phyloP scores from a whole-genome alignment of 2,797 vertebrate species.

The Protosalanx chinensis region DNA sequence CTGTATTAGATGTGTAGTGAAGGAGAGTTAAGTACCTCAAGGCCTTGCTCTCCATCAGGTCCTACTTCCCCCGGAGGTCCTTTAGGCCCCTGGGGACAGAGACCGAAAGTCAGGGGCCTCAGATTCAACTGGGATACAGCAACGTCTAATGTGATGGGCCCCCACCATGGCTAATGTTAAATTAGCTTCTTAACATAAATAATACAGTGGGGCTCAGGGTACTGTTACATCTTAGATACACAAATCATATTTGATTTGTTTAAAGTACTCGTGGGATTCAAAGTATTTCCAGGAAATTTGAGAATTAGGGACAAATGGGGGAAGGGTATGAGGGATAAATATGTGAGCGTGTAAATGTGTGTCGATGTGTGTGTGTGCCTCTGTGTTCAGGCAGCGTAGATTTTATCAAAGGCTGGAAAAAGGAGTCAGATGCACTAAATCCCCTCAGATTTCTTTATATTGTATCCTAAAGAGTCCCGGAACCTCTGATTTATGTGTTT shows the following conservation, averaged over 20 bases:
- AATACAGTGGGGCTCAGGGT: constrained; percentile 18
- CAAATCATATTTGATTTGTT: constrained; percentile 23
- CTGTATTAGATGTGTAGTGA: background rate
- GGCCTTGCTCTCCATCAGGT: constrained; percentile 83
- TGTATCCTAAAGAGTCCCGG: background rate
- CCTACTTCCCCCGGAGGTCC: constrained; percentile 85
- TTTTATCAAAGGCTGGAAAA: constrained; percentile 25
- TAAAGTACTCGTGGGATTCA: constrained; percentile 17
- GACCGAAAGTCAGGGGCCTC: constrained; percentile 48
- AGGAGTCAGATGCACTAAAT: constrained; percentile 14
- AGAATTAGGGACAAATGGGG: constrained; percentile 21
- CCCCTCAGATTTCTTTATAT: background rate
- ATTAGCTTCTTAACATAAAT: constrained; percentile 51
- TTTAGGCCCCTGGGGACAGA: constrained; percentile 78
- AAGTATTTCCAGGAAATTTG: constrained; percentile 43
- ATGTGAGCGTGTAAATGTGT: constrained; percentile 14
- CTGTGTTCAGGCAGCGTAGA: background rate
- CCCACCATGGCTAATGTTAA: constrained; percentile 40
- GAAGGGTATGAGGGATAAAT: background rate
- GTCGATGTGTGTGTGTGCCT: constrained; percentile 19
- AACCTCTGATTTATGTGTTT: constrained; percentile 25
- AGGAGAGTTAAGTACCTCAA: constrained; percentile 74
- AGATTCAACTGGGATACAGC: constrained; percentile 10
- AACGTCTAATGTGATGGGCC: background rate
- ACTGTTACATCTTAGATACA: constrained; percentile 23